Evolutionary conservation across 2,888 invertebrate species (phyloP), one percentile per base, ranked within the genome.

Genomic region (Epistrophe eligans): DNA sequence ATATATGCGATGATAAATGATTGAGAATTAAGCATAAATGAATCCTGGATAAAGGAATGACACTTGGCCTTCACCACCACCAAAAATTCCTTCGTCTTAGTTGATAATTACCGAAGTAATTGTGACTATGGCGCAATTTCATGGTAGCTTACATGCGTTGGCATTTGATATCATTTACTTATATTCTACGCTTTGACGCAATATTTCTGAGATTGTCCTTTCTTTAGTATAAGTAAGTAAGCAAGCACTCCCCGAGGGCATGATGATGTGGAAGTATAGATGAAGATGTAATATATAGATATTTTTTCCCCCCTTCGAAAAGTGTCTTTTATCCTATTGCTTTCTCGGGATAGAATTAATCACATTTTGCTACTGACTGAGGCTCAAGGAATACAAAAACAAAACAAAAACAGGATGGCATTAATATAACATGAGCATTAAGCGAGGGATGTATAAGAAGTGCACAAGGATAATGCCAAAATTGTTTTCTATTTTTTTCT

Each of bases 71-170:
- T 70, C 38, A 52, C 45, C 62, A 15, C 4, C 13, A 48, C 19
- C 9, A 48, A 76, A n/a, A 24, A 76, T 40, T 70, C 62, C 24
- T 45, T 24, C 24, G 35, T 15, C 70, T 57, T 79, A 62, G 79
- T 72, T 79, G 62, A 79, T 79, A 71, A 79, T 72, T 79, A 79
- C 79, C 71, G 11, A 79, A 79, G 70, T 55, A 62, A 55, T 71
- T 71, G 76, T 55, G 52, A 74, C 62, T 76, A 48, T 32, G 76
- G 32, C 43, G 40, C 43, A 74, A 81, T 81, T 81, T 76, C 70
- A 81, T 76, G 70, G 72, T 7, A 60, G 73, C 79, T 80, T 80
- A 73, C 80, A 77, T 77, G 60, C 66, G 66, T 77, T 60, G 60
- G 71, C 32, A 71, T 71, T 77, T 62, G 60, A 71, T 74, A 45